These are phyloP conservation scores for Leptatherina wallacei DNA, from an alignment of 2,797 vertebrate species.

Conservation along the genomic window DNA sequence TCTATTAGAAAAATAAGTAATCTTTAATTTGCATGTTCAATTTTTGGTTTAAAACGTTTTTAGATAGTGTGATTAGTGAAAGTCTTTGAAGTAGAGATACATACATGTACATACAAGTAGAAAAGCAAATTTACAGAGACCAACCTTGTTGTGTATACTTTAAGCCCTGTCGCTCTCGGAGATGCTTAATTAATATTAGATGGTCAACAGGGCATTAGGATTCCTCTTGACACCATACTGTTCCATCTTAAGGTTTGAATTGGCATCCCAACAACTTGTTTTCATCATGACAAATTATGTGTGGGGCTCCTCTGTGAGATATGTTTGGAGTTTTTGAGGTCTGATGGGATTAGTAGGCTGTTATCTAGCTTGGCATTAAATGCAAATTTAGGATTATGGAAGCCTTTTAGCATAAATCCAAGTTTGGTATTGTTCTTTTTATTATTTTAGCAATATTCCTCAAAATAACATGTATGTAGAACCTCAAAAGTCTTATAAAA, in stretches of 20 bases:
- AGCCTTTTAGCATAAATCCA: slow-evolving; percentile 28
- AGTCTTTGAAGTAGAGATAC: background rate
- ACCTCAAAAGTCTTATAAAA: background rate
- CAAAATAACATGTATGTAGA: slow-evolving; percentile 12
- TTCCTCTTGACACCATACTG: slow-evolving; percentile 23
- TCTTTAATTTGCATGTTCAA: background rate
- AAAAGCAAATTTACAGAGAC: slow-evolving; percentile 1
- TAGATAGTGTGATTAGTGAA: background rate
- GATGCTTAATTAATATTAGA: slow-evolving; percentile 3
- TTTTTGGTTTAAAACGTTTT: background rate
- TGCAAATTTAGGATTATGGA: slow-evolving; percentile 42
- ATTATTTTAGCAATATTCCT: slow-evolving; percentile 29
- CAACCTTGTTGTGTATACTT: slow-evolving; percentile 10
- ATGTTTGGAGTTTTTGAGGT: slow-evolving; percentile 28
- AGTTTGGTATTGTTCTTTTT: slow-evolving; percentile 19
- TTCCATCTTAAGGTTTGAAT: slow-evolving; percentile 41
- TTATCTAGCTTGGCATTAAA: slow-evolving; percentile 36
- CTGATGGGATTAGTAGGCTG: slow-evolving; percentile 39
- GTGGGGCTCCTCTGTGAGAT: slow-evolving; percentile 19
- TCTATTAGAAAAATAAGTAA: background rate
- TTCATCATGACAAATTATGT: slow-evolving; percentile 32
- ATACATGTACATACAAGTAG: background rate
- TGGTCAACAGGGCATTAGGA: background rate
- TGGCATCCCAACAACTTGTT: slow-evolving; percentile 50
- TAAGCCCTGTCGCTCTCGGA: slow-evolving; percentile 22